Conservation (phyloP, 2,888 invertebrate genomes). For the Philaethria dido region DNA sequence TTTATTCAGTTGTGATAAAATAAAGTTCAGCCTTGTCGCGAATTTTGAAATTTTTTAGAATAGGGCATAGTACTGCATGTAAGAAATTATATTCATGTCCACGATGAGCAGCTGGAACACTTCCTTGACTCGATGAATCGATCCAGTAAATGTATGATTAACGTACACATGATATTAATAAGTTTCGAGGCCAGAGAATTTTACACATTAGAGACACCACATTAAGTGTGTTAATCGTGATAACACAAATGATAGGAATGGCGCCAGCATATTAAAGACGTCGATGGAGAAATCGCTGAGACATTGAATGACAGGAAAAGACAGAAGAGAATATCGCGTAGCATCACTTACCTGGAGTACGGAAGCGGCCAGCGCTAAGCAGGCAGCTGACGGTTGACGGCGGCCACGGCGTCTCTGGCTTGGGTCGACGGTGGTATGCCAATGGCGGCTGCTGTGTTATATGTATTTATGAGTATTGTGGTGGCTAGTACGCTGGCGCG, state of each 20-base stretch:
- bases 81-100: neutral
- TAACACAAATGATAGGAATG: conserved; percentile 51
- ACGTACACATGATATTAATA: neutral
- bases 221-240: conserved; percentile 35
- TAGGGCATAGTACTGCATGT: neutral
- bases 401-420: conserved; percentile 42
- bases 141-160: neutral
- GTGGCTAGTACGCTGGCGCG: conserved; percentile 68
- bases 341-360: conserved; percentile 66
- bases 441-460: conserved; percentile 52
- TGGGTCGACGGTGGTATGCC: conserved; percentile 56
- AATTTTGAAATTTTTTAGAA: conserved; percentile 2
- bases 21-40: neutral
- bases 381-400: neutral
- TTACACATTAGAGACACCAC: neutral
- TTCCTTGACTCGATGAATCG: neutral
- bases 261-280: conserved; percentile 55
- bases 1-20: conserved; percentile 22
- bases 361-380: conserved; percentile 33
- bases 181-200: neutral
- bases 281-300: conserved; percentile 50
- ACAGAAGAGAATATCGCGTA: conserved; percentile 51
- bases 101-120: neutral
- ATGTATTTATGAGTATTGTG: conserved; percentile 65
- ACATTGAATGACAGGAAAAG: conserved; percentile 28